Base-by-base conservation (phyloP, 2,888 invertebrate species). In the Noctua fimbriata region DNA sequence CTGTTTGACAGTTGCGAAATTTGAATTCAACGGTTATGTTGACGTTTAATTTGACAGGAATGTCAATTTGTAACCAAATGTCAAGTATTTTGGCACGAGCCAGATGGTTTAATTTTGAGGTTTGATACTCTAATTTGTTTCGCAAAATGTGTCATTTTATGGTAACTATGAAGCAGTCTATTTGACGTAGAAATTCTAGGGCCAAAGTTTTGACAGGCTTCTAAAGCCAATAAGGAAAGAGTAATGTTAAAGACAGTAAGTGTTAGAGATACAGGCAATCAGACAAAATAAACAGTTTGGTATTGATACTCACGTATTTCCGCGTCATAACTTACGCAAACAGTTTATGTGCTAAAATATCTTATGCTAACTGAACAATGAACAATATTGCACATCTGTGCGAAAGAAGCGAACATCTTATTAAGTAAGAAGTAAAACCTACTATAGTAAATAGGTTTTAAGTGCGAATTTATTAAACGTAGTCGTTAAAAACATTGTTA, bases 1-100 rank as follows among this genome's bases (percentile, higher is more conserved):
- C 83, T 65, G 76, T 69, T 81, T 88, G 90, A 89, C 90, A 88
- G 90, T 90, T 90, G 89, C 90, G 73, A 90, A 90, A 90, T 89
- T 89, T 88, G 79, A 89, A 89, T 89, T 89, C 79, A 77, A 79
- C 81, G 79, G 80, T 76, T 52, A 75, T 71, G 78, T 76, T 84
- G 81, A 82, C 72, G 60, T 81, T 58, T 84, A 77, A 86, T 88
- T 89, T 84, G 88, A 85, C 83, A 84, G 80, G 73, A 81, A 82
- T 87, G 85, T 82, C 77, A 83, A 79, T 83, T 82, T 80, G 81
- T 81, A 49, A 80, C 58, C 63, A 72, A 80, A 84, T 81, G 77
- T 77, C 72, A 84, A 63, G 52, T 28, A 77, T 76, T 84, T 86
- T 86, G 85, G 63, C 87, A 65, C 49, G 66, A 49, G 6, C 32